Evolutionary conservation across 2,113 vertebrate species (phyloP).

Genomic region (Epinephelus cyanopodus): DNA sequence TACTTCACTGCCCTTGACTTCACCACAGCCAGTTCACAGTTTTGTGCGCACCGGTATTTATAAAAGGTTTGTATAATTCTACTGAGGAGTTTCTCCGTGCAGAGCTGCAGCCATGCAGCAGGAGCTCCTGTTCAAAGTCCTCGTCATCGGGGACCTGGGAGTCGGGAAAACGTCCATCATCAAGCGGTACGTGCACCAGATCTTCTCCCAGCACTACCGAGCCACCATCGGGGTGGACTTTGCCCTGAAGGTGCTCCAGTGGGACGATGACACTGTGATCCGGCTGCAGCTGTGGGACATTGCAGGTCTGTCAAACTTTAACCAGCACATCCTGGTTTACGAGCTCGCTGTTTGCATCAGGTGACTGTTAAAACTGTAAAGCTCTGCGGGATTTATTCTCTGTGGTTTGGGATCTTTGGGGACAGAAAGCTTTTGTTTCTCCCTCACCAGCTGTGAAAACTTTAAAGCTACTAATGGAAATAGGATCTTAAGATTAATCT

Average conservation of each 20-base stretch:
- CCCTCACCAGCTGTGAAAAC: slow-evolving; percentile 6
- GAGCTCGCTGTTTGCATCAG: not conserved
- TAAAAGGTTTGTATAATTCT: not conserved
- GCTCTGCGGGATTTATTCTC: not conserved
- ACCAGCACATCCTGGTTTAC: not conserved
- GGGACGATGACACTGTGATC: slow-evolving; percentile 82
- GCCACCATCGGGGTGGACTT: slow-evolving; percentile 88
- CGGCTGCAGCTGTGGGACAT: slow-evolving; percentile 88
- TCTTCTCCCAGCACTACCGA: slow-evolving; percentile 87
- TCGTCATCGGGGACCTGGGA: slow-evolving; percentile 87
- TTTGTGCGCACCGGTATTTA: not conserved
- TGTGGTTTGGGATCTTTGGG: not conserved
- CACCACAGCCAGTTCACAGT: not conserved
- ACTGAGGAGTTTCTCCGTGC: not conserved
- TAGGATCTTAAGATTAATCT: not conserved
- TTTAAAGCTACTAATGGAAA: slow-evolving; percentile 3
- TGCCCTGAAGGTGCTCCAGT: slow-evolving; percentile 85
- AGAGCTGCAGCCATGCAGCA: slow-evolving; percentile 76
- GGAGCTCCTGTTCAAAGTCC: slow-evolving; percentile 85
- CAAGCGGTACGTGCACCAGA: slow-evolving; percentile 86
- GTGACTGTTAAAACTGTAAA: not conserved
- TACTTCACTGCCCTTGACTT: not conserved
- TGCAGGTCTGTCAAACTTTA: slow-evolving; percentile 77
- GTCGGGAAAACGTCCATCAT: slow-evolving; percentile 87
- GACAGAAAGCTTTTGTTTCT: slow-evolving; percentile 36